Percentiles rank a stretch among this genome's conserved stretches.
Conservation (phyloP, 2,888 invertebrate genomes). For the Hyles lineata region DNA sequence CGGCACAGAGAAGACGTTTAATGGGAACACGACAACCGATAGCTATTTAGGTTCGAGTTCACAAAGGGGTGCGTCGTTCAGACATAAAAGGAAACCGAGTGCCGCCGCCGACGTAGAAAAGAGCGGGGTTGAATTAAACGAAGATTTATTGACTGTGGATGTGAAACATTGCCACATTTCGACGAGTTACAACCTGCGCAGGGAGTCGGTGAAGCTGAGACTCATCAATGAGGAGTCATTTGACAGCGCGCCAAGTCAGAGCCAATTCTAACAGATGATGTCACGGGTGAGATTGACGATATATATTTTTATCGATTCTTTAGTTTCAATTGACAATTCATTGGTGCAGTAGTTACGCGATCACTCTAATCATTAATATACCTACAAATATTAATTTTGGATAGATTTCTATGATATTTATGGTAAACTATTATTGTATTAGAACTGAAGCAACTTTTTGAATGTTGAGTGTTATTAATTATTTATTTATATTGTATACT, state of each 20-base stretch:
- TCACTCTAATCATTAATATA: no score
- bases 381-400: no score
- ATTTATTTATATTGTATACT: no score
- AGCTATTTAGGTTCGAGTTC: conserved; percentile 85
- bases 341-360: no score
- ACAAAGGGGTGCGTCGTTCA: conserved; percentile 80
- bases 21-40: conserved; percentile 90
- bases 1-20: conserved; percentile 89
- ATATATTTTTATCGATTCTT: background rate
- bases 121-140: conserved; percentile 80
- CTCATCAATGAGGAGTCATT: conserved; percentile 81
- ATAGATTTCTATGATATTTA: no score
- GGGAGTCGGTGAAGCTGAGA: conserved; percentile 78
- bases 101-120: conserved; percentile 86
- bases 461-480: no score
- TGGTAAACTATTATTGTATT: no score
- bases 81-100: conserved; percentile 83
- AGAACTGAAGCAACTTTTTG: no score
- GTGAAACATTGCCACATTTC: conserved; percentile 82
- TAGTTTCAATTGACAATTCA: no score
- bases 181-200: conserved; percentile 76
- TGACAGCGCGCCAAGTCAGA: conserved; percentile 72
- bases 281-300: conserved; percentile 66
- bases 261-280: conserved; percentile 80
- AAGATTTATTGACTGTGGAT: conserved; percentile 74